Percentiles rank a stretch among this genome's conserved stretches.
These are phyloP conservation scores for Anser cygnoides DNA, from an alignment of 2,113 vertebrate species.

Conservation along the genomic window DNA sequence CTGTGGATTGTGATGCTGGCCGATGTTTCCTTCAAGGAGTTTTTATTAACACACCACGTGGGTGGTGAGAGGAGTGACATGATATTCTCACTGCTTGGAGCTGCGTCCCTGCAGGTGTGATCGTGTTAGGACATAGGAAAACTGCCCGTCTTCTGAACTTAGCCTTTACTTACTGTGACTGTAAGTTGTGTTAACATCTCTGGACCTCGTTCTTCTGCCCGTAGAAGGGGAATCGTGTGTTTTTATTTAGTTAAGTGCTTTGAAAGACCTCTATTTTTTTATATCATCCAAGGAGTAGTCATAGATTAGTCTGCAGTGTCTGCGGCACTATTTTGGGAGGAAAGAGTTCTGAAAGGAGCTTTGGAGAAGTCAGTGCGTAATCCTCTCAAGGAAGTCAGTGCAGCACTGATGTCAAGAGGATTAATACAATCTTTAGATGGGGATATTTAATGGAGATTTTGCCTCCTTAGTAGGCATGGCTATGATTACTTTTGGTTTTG, in stretches of 20 bases:
- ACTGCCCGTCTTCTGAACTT: constrained; percentile 22
- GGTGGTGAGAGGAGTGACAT: not conserved
- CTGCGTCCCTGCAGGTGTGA: not conserved
- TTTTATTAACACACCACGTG: not conserved
- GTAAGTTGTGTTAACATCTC: constrained; percentile 35
- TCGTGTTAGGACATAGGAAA: constrained; percentile 27
- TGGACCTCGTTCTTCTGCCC: constrained; percentile 29
- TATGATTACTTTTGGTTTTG: not conserved
- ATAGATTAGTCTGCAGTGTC: not conserved
- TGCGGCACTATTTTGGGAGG: not conserved
- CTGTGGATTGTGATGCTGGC: constrained; percentile 32
- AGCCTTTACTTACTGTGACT: constrained; percentile 56
- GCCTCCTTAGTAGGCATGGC: not conserved
- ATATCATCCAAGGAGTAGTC: not conserved
- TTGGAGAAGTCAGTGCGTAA: not conserved
- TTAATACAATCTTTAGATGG: not conserved
- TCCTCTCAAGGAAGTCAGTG: not conserved
- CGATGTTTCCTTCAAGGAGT: not conserved
- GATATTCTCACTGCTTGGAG: not conserved
- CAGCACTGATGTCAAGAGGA: not conserved
- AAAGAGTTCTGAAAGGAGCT: not conserved
- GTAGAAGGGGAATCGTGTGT: constrained; percentile 1
- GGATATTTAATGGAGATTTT: not conserved
- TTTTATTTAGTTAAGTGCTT: constrained; percentile 52
- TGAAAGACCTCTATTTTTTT: constrained; percentile 48